Conservation (phyloP, 2,888 invertebrate species). For the Drosophila kokeensis region DNA sequence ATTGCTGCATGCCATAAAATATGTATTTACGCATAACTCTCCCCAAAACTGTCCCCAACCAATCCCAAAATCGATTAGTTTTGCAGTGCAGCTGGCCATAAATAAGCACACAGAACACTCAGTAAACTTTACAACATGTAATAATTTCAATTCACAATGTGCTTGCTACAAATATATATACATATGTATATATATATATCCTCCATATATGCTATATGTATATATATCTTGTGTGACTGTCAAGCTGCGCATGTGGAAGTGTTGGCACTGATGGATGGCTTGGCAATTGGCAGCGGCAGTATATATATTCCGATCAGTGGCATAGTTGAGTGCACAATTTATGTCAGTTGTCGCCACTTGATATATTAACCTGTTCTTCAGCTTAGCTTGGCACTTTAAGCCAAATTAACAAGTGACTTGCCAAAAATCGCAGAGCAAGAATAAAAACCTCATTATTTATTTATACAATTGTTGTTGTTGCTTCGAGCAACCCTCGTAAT, state of each 20-base stretch:
- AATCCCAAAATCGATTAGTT: constrained; percentile 59
- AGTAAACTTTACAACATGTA: constrained; percentile 55
- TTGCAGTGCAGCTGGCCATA: constrained; percentile 65
- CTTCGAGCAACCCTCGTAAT: constrained; percentile 56
- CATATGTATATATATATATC: constrained; percentile 15
- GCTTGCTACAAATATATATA: constrained; percentile 23
- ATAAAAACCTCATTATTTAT: constrained; percentile 73
- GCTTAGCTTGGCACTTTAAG: constrained; percentile 11
- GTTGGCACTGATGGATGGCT: constrained; percentile 75
- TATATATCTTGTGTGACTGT: constrained; percentile 43
- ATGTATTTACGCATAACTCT: constrained; percentile 51
- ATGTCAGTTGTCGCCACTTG: constrained; percentile 65
- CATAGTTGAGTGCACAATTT: constrained; percentile 70
- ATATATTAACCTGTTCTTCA: constrained; percentile 59
- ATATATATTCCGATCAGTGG: constrained; percentile 35
- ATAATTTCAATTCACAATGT: constrained; percentile 76
- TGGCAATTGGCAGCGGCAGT: constrained; percentile 32
- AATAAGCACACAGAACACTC: constrained; percentile 55
- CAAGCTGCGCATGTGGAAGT: constrained; percentile 51
- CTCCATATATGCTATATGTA: constrained; percentile 18
- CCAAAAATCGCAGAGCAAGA: constrained; percentile 69
- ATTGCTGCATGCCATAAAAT: constrained; percentile 68
- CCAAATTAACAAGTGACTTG: constrained; percentile 44
- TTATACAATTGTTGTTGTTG: constrained; percentile 52
- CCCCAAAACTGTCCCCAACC: background rate